These are phyloP conservation scores for Pseudochromis fuscus DNA, from an alignment of 2,797 vertebrate genomes.

Conservation along the genomic window DNA sequence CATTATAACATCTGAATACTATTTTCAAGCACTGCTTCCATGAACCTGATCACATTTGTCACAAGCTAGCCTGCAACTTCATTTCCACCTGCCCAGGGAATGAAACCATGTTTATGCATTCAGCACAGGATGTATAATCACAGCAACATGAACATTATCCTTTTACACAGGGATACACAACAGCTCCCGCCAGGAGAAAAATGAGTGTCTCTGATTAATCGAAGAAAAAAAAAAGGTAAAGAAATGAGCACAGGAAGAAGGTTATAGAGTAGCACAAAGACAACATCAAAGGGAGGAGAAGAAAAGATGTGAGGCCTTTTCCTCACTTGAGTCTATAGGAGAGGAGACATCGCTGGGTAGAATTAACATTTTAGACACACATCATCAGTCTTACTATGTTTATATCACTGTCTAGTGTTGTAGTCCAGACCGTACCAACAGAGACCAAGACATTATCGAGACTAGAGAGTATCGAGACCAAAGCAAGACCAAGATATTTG, in stretches of 20 bases:
- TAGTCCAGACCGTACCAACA: too few relatives aligned
- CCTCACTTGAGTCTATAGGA: neutral
- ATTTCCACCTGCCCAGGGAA: neutral
- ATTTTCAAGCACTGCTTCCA: neutral
- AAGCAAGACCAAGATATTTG: too few relatives aligned
- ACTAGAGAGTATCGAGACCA: too few relatives aligned
- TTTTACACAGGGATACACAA: neutral
- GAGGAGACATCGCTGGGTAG: neutral
- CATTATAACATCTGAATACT: conserved; percentile 12
- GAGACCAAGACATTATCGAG: too few relatives aligned
- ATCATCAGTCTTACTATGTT: too few relatives aligned
- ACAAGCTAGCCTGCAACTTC: neutral
- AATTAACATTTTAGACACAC: neutral
- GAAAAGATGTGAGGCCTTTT: neutral
- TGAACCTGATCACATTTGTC: conserved; percentile 10
- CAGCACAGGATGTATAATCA: neutral
- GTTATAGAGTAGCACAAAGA: neutral
- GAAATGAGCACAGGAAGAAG: neutral
- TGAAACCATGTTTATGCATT: neutral
- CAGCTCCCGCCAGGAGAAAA: neutral
- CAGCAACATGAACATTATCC: neutral
- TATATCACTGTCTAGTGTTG: too few relatives aligned
- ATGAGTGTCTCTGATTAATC: neutral
- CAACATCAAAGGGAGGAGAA: neutral
- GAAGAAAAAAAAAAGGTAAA: neutral